A percentile compares a stretch with the other conserved stretches of the same genome.
These are phyloP conservation scores for Amitus sp. DNA, from an alignment of 2,888 invertebrate species.

Conservation along the genomic window DNA sequence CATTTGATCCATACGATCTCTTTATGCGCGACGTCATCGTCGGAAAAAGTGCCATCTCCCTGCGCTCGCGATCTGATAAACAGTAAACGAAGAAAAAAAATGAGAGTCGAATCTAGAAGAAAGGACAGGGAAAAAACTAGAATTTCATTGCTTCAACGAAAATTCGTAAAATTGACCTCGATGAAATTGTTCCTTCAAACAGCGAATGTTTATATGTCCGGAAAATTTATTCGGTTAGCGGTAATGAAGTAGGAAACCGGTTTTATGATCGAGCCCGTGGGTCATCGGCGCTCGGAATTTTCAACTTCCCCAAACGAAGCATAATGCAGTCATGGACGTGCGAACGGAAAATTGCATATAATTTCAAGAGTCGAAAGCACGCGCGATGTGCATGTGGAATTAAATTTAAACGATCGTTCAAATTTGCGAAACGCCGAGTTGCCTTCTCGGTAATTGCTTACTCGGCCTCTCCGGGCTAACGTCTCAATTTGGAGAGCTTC, in stretches of 20 bases:
- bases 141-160: too few species aligned
- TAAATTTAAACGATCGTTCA: background rate
- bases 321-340: background rate
- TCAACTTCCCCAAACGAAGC: background rate
- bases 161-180: background rate
- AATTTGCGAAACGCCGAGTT: background rate
- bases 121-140: background rate
- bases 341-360: conserved; percentile 3
- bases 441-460: background rate
- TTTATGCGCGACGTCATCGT: too few species aligned
- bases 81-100: too few species aligned
- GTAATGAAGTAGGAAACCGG: conserved; percentile 7
- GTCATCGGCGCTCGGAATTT: background rate
- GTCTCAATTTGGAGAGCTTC: background rate
- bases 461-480: background rate
- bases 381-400: background rate
- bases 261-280: background rate
- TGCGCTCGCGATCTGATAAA: too few species aligned
- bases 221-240: background rate
- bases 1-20: too few species aligned
- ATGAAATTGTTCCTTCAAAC: background rate
- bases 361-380: conserved; percentile 2
- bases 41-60: too few species aligned
- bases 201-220: background rate
- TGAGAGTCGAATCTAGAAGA: too few species aligned